Base-by-base conservation (phyloP, 2,888 invertebrate genomes). In the Caenorhabditis wallacei region DNA sequence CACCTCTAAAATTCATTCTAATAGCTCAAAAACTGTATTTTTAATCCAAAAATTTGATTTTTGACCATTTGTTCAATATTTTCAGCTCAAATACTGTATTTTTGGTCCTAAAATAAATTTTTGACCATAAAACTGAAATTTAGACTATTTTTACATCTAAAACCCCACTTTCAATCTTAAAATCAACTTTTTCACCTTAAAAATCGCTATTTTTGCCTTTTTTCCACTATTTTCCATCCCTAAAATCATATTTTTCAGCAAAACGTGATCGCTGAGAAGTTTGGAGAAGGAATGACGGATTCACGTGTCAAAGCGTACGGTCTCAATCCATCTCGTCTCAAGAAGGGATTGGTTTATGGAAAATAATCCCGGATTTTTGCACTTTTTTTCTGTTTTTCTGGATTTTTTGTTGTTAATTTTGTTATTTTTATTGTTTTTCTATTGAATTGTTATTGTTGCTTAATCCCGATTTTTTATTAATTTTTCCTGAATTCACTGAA, bases 261-360 rank as follows among this genome's bases (percentile, higher is more conserved):
- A 46, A 78, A 51, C 46, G 76, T 76, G 20, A 57, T 82, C 18
- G 51, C 71, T 24, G 74, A 80, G 16, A 84, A 80, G 18, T 80
- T 57, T 22, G 80, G 74, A 4, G 64, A 75, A 30, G 79, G 71
- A 53, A 74, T 84, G 37, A 79, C 82, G 48, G 95, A 96, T 92
- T 95, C 95, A 86, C 94, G 98, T 85, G 93, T 98, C 10, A 94
- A 95, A 91, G 97, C 97, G 0, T 98, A 96, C 92, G 97, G 97
- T 70, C 94, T 97, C 48, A 97, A 96, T 93, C 96, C 96, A 0
- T 96, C 95, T 90, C 96, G 96, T 92, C 96, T 95, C 90, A 95
- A 95, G 91, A 95, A 95, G 90, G 95, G 95, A 92, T 93, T 85
- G n/a, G 69, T 79, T 40, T 82, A 82, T 40, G 79, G 78, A 78